Evolutionary conservation across 2,113 vertebrate species (phyloP), one percentile per base, ranked within the genome.

Genomic region (Argyrosomus japonicus): DNA sequence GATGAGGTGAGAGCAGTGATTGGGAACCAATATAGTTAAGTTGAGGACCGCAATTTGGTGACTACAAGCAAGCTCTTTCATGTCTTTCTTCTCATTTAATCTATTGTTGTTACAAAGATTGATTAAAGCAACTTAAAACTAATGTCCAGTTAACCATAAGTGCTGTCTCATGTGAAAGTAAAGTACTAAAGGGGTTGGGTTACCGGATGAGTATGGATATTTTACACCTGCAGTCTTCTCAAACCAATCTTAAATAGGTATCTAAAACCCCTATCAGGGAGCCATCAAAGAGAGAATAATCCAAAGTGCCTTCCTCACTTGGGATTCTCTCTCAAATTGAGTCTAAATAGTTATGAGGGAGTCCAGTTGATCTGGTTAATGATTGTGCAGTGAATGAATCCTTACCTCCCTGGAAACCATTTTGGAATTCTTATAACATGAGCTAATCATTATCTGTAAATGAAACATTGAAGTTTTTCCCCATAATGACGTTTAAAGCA

Each of bases 361-460:
- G 45, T 51, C 64, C 51, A 43, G 74, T 78, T 73, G 57, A 72
- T 58, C 18, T 73, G 62, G 36, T 78, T 77, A 85, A 86, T 79
- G 68, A 70, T 48, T 68, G 17, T 48, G 70, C 56, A 78, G 63
- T 84, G 75, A 86, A 68, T 85, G 36, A 75, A 77, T 60, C 45
- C 36, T 75, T 21, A 67, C 82, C 76, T 78, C 84, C 74, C 67
- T 65, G n/a, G 36, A 77, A 73, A 83, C 53, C 40, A 68, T 58
- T 83, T 70, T 83, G 60, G 61, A 69, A 80, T 85, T 61, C 54
- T 60, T 43, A 82, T 79, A 67, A 80, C 61, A 57, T 71, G 25
- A 79, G 83, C 21, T 72, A 75, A 82, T 89, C 74, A 76, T 80
- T 84, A 73, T 76, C 27, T 83, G 57, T 83, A 81, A 89, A 81